Conservation (phyloP, 2,888 invertebrate genomes). For the Cryptophagus acutangulus region DNA sequence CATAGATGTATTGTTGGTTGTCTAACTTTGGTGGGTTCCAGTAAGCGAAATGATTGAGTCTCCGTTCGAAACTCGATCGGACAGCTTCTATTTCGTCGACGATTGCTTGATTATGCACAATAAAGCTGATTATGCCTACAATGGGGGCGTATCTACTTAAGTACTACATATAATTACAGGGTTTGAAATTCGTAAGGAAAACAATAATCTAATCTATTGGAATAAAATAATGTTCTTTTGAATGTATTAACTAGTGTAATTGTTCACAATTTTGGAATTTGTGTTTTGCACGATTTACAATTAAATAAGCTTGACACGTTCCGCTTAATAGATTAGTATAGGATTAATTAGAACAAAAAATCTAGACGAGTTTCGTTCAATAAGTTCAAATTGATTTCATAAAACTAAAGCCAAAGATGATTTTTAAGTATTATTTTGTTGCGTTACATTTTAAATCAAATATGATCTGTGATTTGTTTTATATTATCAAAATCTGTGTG, state of each 20-base stretch:
- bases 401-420: too few relatives aligned
- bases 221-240: background rate
- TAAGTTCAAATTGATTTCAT: too few relatives aligned
- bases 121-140: slow-evolving; percentile 98
- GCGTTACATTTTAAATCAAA: too few relatives aligned
- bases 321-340: too few relatives aligned
- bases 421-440: too few relatives aligned
- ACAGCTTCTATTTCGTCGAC: slow-evolving; percentile 99
- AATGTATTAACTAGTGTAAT: too few relatives aligned
- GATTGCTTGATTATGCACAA: slow-evolving; percentile 97
- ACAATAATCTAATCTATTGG: too few relatives aligned
- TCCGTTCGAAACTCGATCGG: slow-evolving; percentile 96
- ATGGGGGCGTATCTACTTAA: slow-evolving; percentile 61
- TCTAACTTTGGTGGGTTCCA: slow-evolving; percentile 49
- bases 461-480: too few relatives aligned
- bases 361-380: too few relatives aligned
- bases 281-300: slow-evolving; percentile 1
- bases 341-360: too few relatives aligned
- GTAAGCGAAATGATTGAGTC: slow-evolving; percentile 94
- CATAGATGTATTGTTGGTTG: slow-evolving; percentile 7
- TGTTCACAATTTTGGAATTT: background rate
- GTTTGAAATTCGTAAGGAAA: too few relatives aligned
- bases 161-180: slow-evolving; percentile 9
- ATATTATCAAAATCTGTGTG: too few relatives aligned
- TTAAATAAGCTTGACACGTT: background rate